Conservation (phyloP, 2,888 invertebrate genomes). For the Mamestra brassicae region DNA sequence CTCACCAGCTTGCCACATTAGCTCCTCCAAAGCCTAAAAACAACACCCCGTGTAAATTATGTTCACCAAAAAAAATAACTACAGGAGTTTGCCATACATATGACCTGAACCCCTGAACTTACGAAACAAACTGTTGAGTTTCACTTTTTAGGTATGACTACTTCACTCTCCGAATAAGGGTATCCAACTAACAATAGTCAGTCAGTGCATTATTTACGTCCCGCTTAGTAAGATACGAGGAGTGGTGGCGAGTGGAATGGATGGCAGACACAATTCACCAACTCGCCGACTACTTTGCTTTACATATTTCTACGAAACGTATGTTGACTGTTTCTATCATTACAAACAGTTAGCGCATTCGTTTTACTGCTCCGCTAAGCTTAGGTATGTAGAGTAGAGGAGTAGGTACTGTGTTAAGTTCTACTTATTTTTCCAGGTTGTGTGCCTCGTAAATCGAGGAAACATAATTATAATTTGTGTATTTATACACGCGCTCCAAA, state of each 20-base stretch:
- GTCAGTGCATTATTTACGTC: constrained; percentile 53
- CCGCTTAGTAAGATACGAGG: constrained; percentile 51
- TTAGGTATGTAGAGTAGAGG: constrained; percentile 6
- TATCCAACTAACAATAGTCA: constrained; percentile 63
- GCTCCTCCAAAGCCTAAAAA: constrained; percentile 96
- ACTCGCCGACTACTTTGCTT: constrained; percentile 27
- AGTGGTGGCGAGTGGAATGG: constrained; percentile 63
- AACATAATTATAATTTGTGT: constrained; percentile 48
- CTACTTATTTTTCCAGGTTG: constrained; percentile 32
- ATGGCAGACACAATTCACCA: constrained; percentile 45
- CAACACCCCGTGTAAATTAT: constrained; percentile 5
- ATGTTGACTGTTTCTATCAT: constrained; percentile 43
- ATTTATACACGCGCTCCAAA: constrained; percentile 46
- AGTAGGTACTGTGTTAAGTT: constrained; percentile 14
- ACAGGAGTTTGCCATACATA: background rate
- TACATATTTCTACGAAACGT: constrained; percentile 42
- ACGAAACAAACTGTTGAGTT: constrained; percentile 7
- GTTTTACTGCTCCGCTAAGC: constrained; percentile 33
- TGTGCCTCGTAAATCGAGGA: constrained; percentile 25
- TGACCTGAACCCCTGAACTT: background rate
- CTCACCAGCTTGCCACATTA: constrained; percentile 98
- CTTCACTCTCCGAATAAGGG: constrained; percentile 61
- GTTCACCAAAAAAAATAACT: background rate
- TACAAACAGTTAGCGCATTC: constrained; percentile 29
- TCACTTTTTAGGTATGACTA: constrained; percentile 37